Evolutionary conservation across 2,797 vertebrate genomes (phyloP).

Genomic region (Neostethus bicornis): DNA sequence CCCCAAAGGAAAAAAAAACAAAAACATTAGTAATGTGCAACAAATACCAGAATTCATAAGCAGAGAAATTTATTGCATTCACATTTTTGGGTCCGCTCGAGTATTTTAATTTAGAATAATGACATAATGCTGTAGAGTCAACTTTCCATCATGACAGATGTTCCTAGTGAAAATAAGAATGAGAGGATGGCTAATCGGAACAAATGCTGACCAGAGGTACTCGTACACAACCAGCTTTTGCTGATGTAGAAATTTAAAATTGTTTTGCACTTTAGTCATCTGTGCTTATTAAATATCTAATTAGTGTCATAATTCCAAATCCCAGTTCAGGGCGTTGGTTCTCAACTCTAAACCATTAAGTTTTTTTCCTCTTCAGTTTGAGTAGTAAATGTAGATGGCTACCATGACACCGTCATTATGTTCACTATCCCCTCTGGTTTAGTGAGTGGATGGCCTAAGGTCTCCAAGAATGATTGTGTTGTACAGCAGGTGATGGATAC

Average conservation of each 20-base stretch:
- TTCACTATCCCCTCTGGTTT: constrained; percentile 35
- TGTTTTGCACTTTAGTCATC: constrained; percentile 16
- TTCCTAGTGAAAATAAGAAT: constrained; percentile 14
- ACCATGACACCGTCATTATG: constrained; percentile 34
- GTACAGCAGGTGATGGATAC: constrained; percentile 63
- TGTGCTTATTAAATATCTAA: constrained; percentile 17
- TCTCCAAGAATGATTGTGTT: constrained; percentile 51
- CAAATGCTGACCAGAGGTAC: constrained; percentile 19
- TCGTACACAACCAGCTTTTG: not conserved
- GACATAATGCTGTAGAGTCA: no score
- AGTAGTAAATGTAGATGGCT: constrained; percentile 28
- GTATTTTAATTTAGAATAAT: no score
- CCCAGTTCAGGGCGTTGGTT: not conserved
- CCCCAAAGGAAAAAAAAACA: not conserved
- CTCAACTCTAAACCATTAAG: not conserved
- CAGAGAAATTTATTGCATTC: not conserved
- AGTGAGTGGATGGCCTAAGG: constrained; percentile 20
- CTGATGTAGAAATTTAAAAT: constrained; percentile 20
- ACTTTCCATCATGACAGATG: no score
- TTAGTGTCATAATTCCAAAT: constrained; percentile 22
- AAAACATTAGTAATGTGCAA: not conserved
- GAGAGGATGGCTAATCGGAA: constrained; percentile 10
- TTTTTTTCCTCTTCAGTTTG: constrained; percentile 18
- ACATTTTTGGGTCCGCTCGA: not conserved
- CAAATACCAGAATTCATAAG: not conserved